Evolutionary conservation across 2,113 vertebrate species (phyloP), one percentile per base, ranked within the genome.

Genomic region (Pantherophis guttatus): DNA sequence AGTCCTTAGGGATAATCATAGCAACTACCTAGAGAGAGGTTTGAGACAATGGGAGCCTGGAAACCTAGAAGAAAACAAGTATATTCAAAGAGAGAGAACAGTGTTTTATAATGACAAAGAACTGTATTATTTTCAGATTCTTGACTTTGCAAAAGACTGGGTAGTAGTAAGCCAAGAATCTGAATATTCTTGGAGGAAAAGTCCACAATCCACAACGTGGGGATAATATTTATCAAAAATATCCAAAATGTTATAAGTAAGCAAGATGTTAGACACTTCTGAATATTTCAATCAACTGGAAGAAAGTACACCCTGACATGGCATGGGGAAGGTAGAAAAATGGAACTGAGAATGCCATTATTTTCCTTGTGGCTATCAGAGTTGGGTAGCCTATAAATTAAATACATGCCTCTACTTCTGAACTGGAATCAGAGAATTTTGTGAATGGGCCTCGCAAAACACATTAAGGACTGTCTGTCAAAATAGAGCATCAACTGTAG

Each of bases 11-110:
- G 91, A 91, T 81, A 81, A 81, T 75, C 91, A 92, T 58, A 94
- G 91, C n/a, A 92, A 92, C 62, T 94, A 70, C 26, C 81, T 48
- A 87, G 90, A 93, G 53, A 92, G 52, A 90, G 24, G 59, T 54
- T n/a, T 96, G 85, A 91, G 89, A 94, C 65, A 62, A 81, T 44
- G 57, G 5, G 62, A 96, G 70, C 33, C 93, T 0, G 0, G 55
- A 96, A 96, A 92, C 0, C 0, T 44, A 91, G 48, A 95, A 89
- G 44, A 94, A 96, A 94, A 96, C 6, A 94, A 91, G 93, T 65
- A 53, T 92, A 92, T 26, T 90, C 29, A 24, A 0, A 0, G 93
- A 86, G 53, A 26, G 86, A 93, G 23, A 91, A 13, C 19, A 91
- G 26, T 0, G 0, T 39, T 94, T 91, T 57, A 90, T 88, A 86